These are phyloP conservation scores for Chionomys nivalis DNA, from an alignment of 2,113 vertebrate genomes.

Conservation along the genomic window DNA sequence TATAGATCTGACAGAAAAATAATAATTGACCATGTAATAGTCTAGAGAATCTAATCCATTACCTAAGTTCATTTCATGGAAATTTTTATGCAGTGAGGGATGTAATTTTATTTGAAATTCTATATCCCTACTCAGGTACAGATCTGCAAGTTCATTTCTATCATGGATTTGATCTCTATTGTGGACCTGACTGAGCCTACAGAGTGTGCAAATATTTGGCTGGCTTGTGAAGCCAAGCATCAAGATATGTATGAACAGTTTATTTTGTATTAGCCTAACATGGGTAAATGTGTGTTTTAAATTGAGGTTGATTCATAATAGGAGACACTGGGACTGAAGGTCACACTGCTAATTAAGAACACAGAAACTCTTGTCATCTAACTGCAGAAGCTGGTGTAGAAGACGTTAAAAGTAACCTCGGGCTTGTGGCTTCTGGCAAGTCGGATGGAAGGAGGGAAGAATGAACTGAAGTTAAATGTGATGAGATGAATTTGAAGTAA, in stretches of 20 bases:
- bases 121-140: background rate
- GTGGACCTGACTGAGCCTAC: background rate
- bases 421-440: background rate
- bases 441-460: background rate
- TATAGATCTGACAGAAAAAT: conserved; percentile 6
- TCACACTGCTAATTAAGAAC: background rate
- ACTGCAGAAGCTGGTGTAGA: background rate
- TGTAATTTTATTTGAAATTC: conserved; percentile 24
- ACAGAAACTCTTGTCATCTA: background rate
- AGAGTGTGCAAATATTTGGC: conserved; percentile 4
- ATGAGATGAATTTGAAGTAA: background rate
- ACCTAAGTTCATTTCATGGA: background rate
- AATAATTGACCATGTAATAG: background rate
- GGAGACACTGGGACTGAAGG: background rate
- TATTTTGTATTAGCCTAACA: background rate
- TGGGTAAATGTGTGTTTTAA: background rate
- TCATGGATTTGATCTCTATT: background rate
- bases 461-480: background rate
- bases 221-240: background rate
- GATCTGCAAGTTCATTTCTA: background rate
- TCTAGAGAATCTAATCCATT: background rate
- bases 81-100: background rate
- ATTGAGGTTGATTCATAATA: background rate
- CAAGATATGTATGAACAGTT: conserved; percentile 5
- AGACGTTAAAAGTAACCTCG: background rate